Percentiles rank a stretch among this genome's conserved stretches.
phyloP scores from a whole-genome alignment of 2,113 vertebrate genomes.

The Gracilinanus agilis region DNA sequence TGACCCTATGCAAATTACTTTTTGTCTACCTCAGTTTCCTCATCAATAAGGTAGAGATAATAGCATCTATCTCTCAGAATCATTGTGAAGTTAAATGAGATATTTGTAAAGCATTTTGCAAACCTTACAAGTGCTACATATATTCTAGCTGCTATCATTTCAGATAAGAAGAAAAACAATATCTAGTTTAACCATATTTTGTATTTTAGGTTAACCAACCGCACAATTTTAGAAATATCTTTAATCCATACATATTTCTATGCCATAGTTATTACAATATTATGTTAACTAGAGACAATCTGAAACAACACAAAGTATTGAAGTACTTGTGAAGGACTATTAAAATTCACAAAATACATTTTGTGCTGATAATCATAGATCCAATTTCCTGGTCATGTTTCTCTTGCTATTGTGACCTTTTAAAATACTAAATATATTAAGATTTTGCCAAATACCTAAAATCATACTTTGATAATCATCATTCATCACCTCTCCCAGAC shows the following conservation, averaged over 20 bases:
- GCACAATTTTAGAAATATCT: background rate
- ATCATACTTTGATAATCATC: background rate
- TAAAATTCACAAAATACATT: slow-evolving; percentile 11
- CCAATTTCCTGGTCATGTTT: slow-evolving; percentile 11
- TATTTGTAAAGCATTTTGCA: background rate
- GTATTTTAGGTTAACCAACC: background rate
- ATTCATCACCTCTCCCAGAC: background rate
- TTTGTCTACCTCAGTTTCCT: background rate
- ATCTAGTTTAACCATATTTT: too few species aligned
- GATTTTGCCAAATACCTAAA: slow-evolving; percentile 26
- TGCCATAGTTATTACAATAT: slow-evolving; percentile 11
- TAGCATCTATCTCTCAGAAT: background rate
- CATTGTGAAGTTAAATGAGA: background rate
- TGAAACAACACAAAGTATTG: slow-evolving; percentile 15
- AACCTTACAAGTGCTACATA: background rate
- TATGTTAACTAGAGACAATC: slow-evolving; percentile 30
- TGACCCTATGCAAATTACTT: background rate
- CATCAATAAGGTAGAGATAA: background rate
- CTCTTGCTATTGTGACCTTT: background rate
- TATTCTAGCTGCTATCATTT: background rate
- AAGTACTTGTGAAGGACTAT: background rate
- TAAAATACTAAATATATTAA: slow-evolving; percentile 21
- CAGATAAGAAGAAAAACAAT: background rate
- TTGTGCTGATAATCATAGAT: background rate
- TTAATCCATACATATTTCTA: background rate